These are phyloP conservation scores for Drosophila paulistorum DNA, from an alignment of 1,140 invertebrate species.

Conservation along the genomic window DNA sequence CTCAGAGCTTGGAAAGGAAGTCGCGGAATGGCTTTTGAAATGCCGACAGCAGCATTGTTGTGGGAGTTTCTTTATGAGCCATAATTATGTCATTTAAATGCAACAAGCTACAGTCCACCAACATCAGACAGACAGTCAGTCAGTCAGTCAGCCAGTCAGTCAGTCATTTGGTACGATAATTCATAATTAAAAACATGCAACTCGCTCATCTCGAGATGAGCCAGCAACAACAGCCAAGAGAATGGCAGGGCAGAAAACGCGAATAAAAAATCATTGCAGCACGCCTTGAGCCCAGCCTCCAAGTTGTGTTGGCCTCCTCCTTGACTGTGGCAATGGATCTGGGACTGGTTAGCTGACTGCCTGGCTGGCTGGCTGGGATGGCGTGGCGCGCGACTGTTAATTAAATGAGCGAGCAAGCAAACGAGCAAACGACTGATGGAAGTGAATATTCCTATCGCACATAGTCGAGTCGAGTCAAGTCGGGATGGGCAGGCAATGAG, in stretches of 20 bases:
- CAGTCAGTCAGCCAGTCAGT: slow-evolving; percentile 42
- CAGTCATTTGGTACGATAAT: slow-evolving; percentile 66
- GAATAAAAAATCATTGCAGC: slow-evolving; percentile 48
- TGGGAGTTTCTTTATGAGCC: slow-evolving; percentile 76
- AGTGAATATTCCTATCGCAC: slow-evolving; percentile 56
- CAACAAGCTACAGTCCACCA: slow-evolving; percentile 62
- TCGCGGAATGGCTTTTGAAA: slow-evolving; percentile 50
- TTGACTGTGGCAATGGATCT: slow-evolving; percentile 20
- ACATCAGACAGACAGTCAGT: slow-evolving; percentile 21
- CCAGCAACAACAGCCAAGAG: slow-evolving; percentile 9
- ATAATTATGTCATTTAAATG: slow-evolving; percentile 82
- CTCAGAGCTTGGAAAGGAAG: slow-evolving; percentile 1
- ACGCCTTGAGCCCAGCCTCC: slow-evolving; percentile 58
- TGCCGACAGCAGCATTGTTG: slow-evolving; percentile 47
- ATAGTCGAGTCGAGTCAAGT: slow-evolving; percentile 12
- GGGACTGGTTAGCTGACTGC: neutral
- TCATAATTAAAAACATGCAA: slow-evolving; percentile 80
- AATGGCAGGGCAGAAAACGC: slow-evolving; percentile 27
- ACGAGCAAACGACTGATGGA: slow-evolving; percentile 80
- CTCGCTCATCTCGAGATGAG: slow-evolving; percentile 55
- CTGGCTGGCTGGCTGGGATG: slow-evolving; percentile 25
- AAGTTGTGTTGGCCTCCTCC: slow-evolving; percentile 18
- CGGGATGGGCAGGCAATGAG: slow-evolving; percentile 46
- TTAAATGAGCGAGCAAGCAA: slow-evolving; percentile 80
- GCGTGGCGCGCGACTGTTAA: slow-evolving; percentile 80